These are phyloP conservation scores for Phengaris alcon DNA, from an alignment of 2,888 invertebrate genomes.

Conservation along the genomic window DNA sequence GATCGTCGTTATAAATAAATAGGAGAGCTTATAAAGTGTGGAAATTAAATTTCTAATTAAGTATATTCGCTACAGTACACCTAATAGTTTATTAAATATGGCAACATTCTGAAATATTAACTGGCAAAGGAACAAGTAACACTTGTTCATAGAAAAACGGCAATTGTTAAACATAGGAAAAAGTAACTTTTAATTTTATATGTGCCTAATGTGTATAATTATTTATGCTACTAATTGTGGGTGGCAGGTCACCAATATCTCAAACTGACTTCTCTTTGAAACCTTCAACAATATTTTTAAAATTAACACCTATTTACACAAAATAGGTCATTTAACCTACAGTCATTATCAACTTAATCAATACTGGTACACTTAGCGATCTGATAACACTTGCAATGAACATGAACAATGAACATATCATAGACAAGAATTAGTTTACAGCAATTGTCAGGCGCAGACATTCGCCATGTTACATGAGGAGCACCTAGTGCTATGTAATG, in stretches of 20 bases:
- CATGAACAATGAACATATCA: background rate
- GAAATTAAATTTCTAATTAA: background rate
- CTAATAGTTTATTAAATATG: background rate
- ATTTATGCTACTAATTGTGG: background rate
- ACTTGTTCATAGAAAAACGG: background rate
- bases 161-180: background rate
- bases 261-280: background rate
- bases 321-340: constrained; percentile 22
- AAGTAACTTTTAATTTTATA: background rate
- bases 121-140: background rate
- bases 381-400: constrained; percentile 13
- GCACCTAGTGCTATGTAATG: constrained; percentile 35
- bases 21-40: background rate
- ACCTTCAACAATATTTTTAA: background rate
- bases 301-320: constrained; percentile 12
- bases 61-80: background rate
- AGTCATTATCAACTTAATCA: constrained; percentile 23
- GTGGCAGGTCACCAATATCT: background rate
- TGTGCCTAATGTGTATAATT: background rate
- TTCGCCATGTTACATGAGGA: constrained; percentile 30
- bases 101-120: constrained; percentile 5
- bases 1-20: background rate
- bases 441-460: background rate
- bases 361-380: constrained; percentile 5
- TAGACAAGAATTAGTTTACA: constrained; percentile 16